A percentile compares a stretch with the other conserved stretches of the same genome.
phyloP scores from a whole-genome alignment of 2,113 vertebrate species.

The Mormyrus lacerda region DNA sequence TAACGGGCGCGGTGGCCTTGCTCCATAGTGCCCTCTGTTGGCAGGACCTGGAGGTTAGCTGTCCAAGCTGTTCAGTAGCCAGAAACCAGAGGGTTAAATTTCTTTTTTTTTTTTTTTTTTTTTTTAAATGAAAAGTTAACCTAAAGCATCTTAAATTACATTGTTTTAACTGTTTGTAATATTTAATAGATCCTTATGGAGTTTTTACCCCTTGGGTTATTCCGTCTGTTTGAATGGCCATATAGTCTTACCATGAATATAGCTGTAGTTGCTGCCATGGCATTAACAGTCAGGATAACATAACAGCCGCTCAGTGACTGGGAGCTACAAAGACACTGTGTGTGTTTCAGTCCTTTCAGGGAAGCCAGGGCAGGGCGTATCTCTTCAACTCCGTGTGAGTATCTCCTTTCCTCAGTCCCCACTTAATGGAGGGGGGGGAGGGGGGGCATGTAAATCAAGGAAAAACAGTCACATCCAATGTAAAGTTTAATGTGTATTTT shows the following conservation, averaged over 20 bases:
- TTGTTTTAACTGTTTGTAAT: neutral
- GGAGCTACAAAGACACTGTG: constrained; percentile 9
- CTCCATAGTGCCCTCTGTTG: constrained; percentile 2
- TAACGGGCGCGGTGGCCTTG: constrained; percentile 33
- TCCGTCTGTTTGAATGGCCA: neutral
- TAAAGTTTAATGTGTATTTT: neutral
- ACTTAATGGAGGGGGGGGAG: neutral
- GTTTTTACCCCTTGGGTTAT: neutral
- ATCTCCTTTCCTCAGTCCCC: constrained; percentile 25
- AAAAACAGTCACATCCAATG: neutral
- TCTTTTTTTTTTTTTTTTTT: no score
- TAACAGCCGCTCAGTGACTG: neutral
- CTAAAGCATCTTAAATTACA: neutral
- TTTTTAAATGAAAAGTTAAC: neutral
- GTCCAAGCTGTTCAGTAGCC: neutral
- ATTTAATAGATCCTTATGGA: neutral
- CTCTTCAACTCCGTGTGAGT: constrained; percentile 95
- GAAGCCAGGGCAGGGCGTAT: constrained; percentile 87
- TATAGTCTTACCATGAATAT: neutral
- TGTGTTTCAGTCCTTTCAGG: constrained; percentile 79
- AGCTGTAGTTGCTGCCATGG: neutral
- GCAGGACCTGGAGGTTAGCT: neutral
- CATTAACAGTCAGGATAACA: neutral
- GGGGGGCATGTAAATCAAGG: neutral
- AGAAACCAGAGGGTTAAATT: neutral